phyloP scores from a whole-genome alignment of 2,113 vertebrate species.

The Callocephalon fimbriatum region DNA sequence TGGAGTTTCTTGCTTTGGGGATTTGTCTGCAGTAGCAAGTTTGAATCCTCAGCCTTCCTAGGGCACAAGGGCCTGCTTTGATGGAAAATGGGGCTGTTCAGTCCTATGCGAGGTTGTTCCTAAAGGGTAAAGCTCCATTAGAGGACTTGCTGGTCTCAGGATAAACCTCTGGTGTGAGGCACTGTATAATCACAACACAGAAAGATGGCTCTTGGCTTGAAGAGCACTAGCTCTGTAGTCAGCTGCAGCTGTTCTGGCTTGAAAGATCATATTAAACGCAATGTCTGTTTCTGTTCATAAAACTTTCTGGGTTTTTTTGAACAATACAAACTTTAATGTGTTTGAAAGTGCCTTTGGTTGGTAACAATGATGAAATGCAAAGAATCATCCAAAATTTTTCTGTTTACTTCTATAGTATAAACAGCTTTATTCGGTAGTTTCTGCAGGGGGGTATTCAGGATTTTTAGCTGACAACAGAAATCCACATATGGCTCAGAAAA shows the following conservation, averaged over 20 bases:
- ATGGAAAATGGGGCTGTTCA: neutral
- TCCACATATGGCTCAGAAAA: constrained; percentile 54
- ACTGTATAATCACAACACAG: neutral
- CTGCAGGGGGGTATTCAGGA: neutral
- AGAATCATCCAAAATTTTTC: constrained; percentile 1
- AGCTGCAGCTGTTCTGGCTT: neutral
- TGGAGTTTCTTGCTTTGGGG: rapidly evolving
- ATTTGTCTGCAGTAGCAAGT: neutral
- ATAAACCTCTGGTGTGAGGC: neutral
- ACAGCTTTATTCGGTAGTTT: constrained; percentile 48
- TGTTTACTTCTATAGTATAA: constrained; percentile 34
- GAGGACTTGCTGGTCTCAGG: neutral
- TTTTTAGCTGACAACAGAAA: constrained; percentile 51
- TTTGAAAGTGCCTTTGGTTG: neutral
- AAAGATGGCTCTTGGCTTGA: neutral
- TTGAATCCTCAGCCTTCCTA: neutral
- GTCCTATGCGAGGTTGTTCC: neutral
- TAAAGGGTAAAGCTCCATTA: neutral
- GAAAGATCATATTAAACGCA: neutral
- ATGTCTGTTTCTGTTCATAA: neutral
- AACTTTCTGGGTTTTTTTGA: neutral
- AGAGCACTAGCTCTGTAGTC: neutral
- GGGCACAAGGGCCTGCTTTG: neutral
- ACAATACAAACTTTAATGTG: neutral
- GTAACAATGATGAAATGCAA: constrained; percentile 5